Percentiles rank a stretch among this genome's conserved stretches.
Evolutionary conservation across 37 sponge, comb jelly and placozoan genomes (phyloP).

Genomic region (Oscarella lobularis): DNA sequence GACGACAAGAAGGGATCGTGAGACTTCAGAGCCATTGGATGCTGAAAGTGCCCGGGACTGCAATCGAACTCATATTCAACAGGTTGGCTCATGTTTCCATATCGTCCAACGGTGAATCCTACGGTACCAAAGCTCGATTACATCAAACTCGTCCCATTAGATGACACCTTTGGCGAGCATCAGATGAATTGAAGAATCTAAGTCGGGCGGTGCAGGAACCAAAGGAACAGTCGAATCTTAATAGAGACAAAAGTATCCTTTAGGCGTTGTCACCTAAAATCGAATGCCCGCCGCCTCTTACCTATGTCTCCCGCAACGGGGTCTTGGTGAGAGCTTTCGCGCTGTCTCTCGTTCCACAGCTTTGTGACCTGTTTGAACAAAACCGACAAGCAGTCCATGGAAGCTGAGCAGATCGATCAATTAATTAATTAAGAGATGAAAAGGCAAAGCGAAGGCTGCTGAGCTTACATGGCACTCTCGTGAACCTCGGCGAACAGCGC

Average conservation of each 20-base stretch:
- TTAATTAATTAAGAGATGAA: background rate
- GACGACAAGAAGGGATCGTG: background rate
- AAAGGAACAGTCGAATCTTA: background rate
- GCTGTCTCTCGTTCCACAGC: background rate
- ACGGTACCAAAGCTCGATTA: too few species aligned
- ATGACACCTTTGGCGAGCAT: too few species aligned
- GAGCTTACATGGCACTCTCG: background rate
- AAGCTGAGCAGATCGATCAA: background rate
- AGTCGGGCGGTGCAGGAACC: background rate
- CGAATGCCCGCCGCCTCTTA: background rate
- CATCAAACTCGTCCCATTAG: too few species aligned
- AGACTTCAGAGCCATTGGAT: background rate
- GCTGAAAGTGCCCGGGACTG: background rate
- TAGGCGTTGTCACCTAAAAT: too few species aligned
- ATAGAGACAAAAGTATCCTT: too few species aligned
- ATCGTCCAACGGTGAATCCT: background rate
- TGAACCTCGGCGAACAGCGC: background rate
- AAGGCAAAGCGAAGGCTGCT: background rate
- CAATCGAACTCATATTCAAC: background rate
- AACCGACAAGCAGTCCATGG: background rate
- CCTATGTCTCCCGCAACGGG: background rate
- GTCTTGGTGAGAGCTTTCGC: background rate
- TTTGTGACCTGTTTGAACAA: constrained; percentile 1
- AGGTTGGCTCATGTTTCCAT: background rate
- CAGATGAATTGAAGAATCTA: too few species aligned